phyloP scores from a whole-genome alignment of 2,888 invertebrate genomes.

The Deilephila elpenor region DNA sequence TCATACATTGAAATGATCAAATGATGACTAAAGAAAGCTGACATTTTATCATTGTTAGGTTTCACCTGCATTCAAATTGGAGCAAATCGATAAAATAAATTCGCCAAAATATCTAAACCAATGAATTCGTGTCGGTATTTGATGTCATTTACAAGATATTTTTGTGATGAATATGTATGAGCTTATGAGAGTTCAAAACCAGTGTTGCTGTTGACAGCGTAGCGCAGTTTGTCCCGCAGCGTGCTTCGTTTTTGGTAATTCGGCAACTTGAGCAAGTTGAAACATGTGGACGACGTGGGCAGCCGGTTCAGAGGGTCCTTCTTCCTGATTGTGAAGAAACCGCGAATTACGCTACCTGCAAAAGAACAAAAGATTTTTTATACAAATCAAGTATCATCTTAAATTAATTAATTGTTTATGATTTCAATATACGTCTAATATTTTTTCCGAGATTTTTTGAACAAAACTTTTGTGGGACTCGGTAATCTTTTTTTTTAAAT shows the following conservation, averaged over 20 bases:
- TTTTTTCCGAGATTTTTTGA: too few species aligned
- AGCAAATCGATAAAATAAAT: conserved; percentile 10
- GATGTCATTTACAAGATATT: conserved; percentile 13
- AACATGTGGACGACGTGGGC: conserved; percentile 99
- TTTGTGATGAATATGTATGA: neutral
- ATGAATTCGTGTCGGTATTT: neutral
- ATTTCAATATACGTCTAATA: too few species aligned
- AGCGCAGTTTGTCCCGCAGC: conserved; percentile 96
- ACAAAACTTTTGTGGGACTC: too few species aligned
- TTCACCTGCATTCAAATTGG: conserved; percentile 6
- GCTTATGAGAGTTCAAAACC: conserved; percentile 98
- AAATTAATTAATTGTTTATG: neutral
- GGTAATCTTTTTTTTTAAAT: too few species aligned
- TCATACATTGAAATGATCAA: neutral
- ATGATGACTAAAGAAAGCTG: neutral
- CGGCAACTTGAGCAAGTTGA: conserved; percentile 98
- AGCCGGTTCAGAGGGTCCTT: conserved; percentile 96
- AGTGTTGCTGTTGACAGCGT: conserved; percentile 98
- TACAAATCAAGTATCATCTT: too few species aligned
- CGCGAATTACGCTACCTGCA: conserved; percentile 96
- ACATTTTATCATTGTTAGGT: neutral
- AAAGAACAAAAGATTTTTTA: neutral
- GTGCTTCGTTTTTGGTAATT: conserved; percentile 99
- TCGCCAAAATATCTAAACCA: neutral
- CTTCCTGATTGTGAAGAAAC: conserved; percentile 98